Base-by-base conservation (phyloP, 2,888 invertebrate species). In the Neoascia interrupta region DNA sequence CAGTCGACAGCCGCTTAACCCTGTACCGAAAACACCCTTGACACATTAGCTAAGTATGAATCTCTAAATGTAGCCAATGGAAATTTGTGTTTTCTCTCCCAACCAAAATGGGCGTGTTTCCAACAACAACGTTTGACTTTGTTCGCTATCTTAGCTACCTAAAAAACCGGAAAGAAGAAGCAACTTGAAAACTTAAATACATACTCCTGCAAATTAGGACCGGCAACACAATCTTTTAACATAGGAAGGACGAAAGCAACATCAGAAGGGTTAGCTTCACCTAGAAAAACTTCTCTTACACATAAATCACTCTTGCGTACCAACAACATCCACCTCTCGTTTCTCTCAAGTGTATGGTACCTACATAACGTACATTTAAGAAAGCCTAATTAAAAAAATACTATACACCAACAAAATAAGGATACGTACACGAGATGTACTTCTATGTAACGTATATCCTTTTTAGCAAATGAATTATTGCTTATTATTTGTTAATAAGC, bases 401-500 rank as follows among this genome's bases (percentile, higher is more conserved):
- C 26, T 5, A 31, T n/a, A 39, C 15, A 53, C 45, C 26, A 53
- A 31, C 1, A 23, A 13, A 61, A 39, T 41, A 56, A 53, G 54
- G 21, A 66, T 66, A 66, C n/a, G n/a, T n/a, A n/a, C n/a, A n/a
- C n/a, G n/a, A n/a, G n/a, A n/a, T n/a, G n/a, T n/a, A n/a, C n/a
- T n/a, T 39, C 15, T 34, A 49, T 36, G 16, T 39, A 19, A 70
- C 16, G 61, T 43, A 45, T 13, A 45, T 61, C 54, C 64, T 54
- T 73, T 54, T 61, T 56, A 51, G 61, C 61, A 61, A 79, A 79
- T 79, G 79, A 79, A 73, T 79, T 79, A 79, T 79, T 79, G 72
- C 73, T 79, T 79, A 79, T 79, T 79, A 79, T 79, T 79, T 73
- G 79, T 68, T 79, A 79, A 79, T 79, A 79, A 79, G 79, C 79